Evolutionary conservation across 2,888 invertebrate species (phyloP), one percentile per base, ranked within the genome.

Genomic region (Drosophila hamatofila): DNA sequence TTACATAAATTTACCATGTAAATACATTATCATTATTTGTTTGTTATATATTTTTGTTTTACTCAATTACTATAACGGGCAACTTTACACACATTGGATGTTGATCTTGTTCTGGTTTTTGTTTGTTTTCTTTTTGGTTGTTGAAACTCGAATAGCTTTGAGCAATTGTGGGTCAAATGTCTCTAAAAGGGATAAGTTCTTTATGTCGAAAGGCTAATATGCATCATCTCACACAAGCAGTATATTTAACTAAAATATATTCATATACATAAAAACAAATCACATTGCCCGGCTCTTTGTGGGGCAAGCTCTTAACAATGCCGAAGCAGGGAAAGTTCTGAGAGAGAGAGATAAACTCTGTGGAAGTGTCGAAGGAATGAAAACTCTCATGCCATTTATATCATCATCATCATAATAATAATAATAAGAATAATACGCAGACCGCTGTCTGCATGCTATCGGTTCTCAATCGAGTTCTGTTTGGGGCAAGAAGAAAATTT

Each of bases 401-500:
- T 55, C 30, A 48, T 51, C 23, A 52, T 58, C 7, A 18, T 49
- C 18, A 30, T 48, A 49, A 30, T 58, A 12, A 18, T 49, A 30
- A 30, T 48, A 49, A 30, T 48, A 27, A 48, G n/a, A 49, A 39
- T 61, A 54, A 51, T 54, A 58, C 49, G 39, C 30, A 12, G 48
- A 18, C n/a, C 30, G 18, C 16, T 25, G 30, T 49, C 52, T 55
- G 27, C 14, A 2, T n/a, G 16, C 54, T 35, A n/a, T 59, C 65
- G 55, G 30, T 58, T 58, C 51, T 57, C 72, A 54, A 54, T 73
- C 65, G 54, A 80, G 71, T 81, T 67, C 52, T 74, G 77, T 30
- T 30, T 80, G 81, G 81, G 87, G 77, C 71, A 81, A 84, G 89
- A 91, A 91, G 83, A 86, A 86, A 91, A 91, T 90, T 91, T 89